phyloP scores from a whole-genome alignment of 2,888 invertebrate species.

The Drosophila atripex region DNA sequence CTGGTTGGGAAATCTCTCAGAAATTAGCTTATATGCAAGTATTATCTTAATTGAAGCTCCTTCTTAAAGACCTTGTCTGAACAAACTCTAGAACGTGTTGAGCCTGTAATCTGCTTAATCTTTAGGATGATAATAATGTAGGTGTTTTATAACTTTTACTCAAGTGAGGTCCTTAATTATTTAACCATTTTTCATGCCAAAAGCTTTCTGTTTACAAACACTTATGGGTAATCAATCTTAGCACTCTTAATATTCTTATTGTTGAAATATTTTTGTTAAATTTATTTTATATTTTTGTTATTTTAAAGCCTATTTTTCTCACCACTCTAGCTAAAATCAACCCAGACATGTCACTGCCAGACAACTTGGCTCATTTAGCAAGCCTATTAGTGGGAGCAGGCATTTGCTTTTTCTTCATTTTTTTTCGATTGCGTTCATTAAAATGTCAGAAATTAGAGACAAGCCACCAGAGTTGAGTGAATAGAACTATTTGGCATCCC shows the following conservation, averaged over 20 bases:
- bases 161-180: neutral
- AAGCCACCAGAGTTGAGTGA: conserved; percentile 10
- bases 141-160: neutral
- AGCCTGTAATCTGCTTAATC: neutral
- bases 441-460: conserved; percentile 36
- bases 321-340: neutral
- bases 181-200: neutral
- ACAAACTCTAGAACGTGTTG: conserved; percentile 4
- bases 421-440: conserved; percentile 16
- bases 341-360: conserved; percentile 8
- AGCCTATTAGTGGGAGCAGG: conserved; percentile 21
- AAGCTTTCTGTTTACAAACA: neutral
- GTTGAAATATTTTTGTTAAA: too few species aligned
- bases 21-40: neutral
- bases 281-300: too few species aligned
- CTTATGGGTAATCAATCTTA: too few species aligned
- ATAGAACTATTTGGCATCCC: conserved; percentile 17
- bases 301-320: too few species aligned
- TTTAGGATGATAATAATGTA: neutral
- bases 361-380: conserved; percentile 14
- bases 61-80: conserved; percentile 1
- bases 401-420: neutral
- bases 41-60: neutral
- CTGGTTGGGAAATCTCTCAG: conserved; percentile 2
- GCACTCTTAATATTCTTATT: too few species aligned